Percentiles rank a stretch among this genome's conserved stretches.
phyloP scores from a whole-genome alignment of 1,140 invertebrate genomes.

The Monomorium pharaonis region DNA sequence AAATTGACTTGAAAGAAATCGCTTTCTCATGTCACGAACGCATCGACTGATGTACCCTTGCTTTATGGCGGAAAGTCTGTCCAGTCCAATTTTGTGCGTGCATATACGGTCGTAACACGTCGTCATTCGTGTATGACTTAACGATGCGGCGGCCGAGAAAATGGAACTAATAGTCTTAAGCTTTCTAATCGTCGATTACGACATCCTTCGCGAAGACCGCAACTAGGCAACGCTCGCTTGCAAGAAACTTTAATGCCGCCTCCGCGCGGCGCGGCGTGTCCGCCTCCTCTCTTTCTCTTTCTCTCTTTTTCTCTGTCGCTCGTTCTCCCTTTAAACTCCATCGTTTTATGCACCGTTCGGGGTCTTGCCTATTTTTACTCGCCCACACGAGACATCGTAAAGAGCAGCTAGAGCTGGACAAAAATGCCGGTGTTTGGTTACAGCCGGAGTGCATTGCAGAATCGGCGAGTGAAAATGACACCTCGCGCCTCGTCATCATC shows the following conservation, averaged over 20 bases:
- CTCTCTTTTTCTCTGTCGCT: neutral
- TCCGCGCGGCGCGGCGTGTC: neutral
- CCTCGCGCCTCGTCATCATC: neutral
- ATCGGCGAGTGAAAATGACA: slow-evolving; percentile 13
- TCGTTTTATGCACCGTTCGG: slow-evolving; percentile 35
- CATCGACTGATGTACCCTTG: neutral
- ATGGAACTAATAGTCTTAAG: slow-evolving; percentile 44
- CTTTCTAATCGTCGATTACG: slow-evolving; percentile 54
- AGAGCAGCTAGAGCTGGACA: neutral
- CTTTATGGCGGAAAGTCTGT: neutral
- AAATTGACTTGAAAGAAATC: neutral
- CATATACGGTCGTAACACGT: neutral
- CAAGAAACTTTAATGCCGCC: slow-evolving; percentile 45
- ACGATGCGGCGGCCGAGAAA: slow-evolving; percentile 48
- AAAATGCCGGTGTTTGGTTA: slow-evolving; percentile 18
- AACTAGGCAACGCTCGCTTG: neutral
- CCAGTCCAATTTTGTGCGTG: neutral
- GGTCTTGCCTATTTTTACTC: slow-evolving; percentile 36
- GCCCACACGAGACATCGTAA: slow-evolving; percentile 11
- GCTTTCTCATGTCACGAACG: neutral
- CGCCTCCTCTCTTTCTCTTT: neutral
- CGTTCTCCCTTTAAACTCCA: slow-evolving; percentile 13
- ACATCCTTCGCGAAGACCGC: slow-evolving; percentile 40
- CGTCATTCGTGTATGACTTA: slow-evolving; percentile 41
- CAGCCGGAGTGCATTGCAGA: neutral